Base-by-base conservation (phyloP, 1,140 invertebrate genomes). In the Archivesica marissinica region DNA sequence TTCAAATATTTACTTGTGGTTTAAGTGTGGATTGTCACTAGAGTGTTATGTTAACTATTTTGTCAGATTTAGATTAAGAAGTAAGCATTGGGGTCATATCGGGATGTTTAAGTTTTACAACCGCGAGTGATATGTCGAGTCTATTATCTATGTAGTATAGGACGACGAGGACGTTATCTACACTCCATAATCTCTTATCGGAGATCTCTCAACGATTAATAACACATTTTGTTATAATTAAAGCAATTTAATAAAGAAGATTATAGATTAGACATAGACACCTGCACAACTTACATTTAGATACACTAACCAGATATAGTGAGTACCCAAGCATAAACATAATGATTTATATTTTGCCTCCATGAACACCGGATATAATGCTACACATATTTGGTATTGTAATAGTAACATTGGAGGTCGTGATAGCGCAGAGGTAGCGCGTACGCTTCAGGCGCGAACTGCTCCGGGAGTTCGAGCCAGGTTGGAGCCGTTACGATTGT, bases 1-100 rank as follows among this genome's bases (percentile, higher is more conserved):
- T 44, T 70, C 66, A 70, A 70, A 70, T 70, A 70, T 70, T 70
- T 41, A 44, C 66, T 70, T 41, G 66, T 25, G 66, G 41, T 70
- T 70, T 44, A 70, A 44, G 28, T 25, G 1, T 23, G 47, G 41
- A 70, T 70, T 70, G 66, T 47, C 41, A 70, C 38, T 44, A 23
- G 2, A 23, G 39, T 70, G 3, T 47, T 4, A 41, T 70, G n/a
- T 9, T n/a, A 15, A 44, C 7, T 70, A 64, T 64, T 50, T 70
- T 70, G 41, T 41, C 66, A 70, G 66, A 70, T 70, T 70, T 1
- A 70, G 66, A 70, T 70, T 70, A 70, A 41, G 66, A 25, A 30
- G 28, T 39, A 44, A 23, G 39, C 66, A 41, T 25, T 4, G 38
- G 61, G 38, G 66, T 70, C 59, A 64, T 64, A 64, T 3, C 1